A percentile compares a stretch with the other conserved stretches of the same genome.
Evolutionary conservation across 1,140 invertebrate genomes (phyloP).

Genomic region (Aleiodes sp.): DNA sequence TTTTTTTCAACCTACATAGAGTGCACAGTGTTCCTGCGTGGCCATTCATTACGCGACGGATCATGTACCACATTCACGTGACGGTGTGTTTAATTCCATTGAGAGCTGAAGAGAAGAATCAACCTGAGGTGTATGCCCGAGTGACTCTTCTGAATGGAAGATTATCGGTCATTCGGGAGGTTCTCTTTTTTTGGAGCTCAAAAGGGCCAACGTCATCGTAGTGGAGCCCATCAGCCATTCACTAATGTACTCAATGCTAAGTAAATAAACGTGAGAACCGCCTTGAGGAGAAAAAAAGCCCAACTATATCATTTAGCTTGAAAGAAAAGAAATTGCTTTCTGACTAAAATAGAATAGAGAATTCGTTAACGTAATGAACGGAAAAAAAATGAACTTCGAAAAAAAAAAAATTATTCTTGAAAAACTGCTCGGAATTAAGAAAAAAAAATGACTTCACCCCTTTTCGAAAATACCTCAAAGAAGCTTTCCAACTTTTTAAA

Average conservation of each 20-base stretch:
- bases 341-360: too few relatives aligned
- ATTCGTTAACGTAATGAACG: too few relatives aligned
- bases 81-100: slow-evolving; percentile 31
- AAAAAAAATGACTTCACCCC: too few relatives aligned
- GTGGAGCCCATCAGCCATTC: neutral
- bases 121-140: slow-evolving; percentile 46
- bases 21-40: slow-evolving; percentile 27
- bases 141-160: slow-evolving; percentile 52
- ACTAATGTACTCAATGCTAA: neutral
- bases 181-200: neutral
- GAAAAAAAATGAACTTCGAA: neutral
- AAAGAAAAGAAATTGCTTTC: too few relatives aligned
- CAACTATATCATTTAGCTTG: too few relatives aligned
- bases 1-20: neutral
- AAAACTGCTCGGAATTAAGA: too few relatives aligned
- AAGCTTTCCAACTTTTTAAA: slow-evolving; percentile 13
- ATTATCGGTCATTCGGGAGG: slow-evolving; percentile 38
- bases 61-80: slow-evolving; percentile 43
- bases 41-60: slow-evolving; percentile 45
- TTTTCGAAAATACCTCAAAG: neutral
- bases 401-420: neutral
- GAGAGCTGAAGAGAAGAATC: slow-evolving; percentile 45
- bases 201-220: slow-evolving; percentile 18
- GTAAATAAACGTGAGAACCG: neutral
- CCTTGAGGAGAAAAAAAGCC: too few relatives aligned